Evolutionary conservation across 2,113 vertebrate genomes (phyloP).

Genomic region (Grallaria varia): DNA sequence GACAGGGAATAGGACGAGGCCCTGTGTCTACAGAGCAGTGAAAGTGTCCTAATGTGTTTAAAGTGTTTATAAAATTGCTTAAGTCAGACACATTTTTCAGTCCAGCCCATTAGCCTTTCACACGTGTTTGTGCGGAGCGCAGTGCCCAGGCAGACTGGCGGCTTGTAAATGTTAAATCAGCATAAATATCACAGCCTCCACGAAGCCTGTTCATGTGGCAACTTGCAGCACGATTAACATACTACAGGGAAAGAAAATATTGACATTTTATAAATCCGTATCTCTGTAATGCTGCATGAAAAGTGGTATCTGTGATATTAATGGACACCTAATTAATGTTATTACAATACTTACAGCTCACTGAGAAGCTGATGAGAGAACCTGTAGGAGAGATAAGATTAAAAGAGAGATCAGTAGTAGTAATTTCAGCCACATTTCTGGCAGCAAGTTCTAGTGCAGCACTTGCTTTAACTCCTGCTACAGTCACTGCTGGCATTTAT

Average conservation of each 20-base stretch:
- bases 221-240: constrained; percentile 40
- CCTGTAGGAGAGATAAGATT: constrained; percentile 52
- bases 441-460: neutral
- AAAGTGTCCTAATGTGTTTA: neutral
- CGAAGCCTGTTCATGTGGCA: neutral
- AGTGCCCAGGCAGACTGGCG: constrained; percentile 17
- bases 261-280: constrained; percentile 39
- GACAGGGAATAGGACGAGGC: neutral
- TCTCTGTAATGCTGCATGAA: neutral
- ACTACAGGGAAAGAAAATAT: constrained; percentile 43
- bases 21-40: neutral
- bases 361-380: neutral
- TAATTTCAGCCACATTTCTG: constrained; percentile 24
- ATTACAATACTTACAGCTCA: neutral
- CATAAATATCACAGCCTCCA: constrained; percentile 26
- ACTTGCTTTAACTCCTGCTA: neutral
- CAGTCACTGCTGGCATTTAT: neutral
- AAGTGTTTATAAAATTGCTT: neutral
- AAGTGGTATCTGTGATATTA: constrained; percentile 52
- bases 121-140: neutral
- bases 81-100: constrained; percentile 12
- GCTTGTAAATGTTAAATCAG: constrained; percentile 46
- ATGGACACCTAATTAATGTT: constrained; percentile 69
- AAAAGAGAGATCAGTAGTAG: constrained; percentile 31
- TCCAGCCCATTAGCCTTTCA: constrained; percentile 3